Percentiles rank a stretch among this genome's conserved stretches.
Evolutionary conservation across 2,888 invertebrate species (phyloP).

Genomic region (Pollenia angustigena): DNA sequence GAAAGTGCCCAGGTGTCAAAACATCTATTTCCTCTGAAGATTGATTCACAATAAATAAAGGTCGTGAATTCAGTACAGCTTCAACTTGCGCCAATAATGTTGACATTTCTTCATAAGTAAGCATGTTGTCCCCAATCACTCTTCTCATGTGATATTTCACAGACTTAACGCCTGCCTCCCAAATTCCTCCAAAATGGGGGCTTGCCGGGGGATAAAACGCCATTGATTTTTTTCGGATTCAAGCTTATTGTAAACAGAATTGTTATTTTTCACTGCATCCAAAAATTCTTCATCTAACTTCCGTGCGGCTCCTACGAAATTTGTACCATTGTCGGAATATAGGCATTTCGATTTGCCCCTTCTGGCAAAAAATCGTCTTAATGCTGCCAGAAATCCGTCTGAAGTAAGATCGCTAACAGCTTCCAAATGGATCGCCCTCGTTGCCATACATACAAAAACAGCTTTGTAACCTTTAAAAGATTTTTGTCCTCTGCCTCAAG

Average conservation of each 20-base stretch:
- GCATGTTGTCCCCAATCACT: not conserved
- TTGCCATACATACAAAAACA: not conserved
- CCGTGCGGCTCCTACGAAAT: not conserved
- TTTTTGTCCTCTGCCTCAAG: not conserved
- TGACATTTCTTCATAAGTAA: not conserved
- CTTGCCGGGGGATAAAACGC: not conserved
- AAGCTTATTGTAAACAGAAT: not conserved
- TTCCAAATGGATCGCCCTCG: not conserved
- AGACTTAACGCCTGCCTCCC: not conserved
- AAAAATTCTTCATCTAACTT: not conserved
- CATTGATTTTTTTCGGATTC: not conserved
- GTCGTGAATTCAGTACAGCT: no score
- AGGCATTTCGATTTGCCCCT: not conserved
- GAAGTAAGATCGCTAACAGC: not conserved
- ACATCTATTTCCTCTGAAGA: not conserved
- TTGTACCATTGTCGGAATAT: not conserved
- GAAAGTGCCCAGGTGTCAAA: not conserved
- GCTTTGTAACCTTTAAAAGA: not conserved
- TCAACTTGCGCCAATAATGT: not conserved
- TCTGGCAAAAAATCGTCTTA: not conserved
- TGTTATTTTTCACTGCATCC: not conserved
- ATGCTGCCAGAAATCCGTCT: not conserved
- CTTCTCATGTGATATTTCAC: conserved; percentile 1
- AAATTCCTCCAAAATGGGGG: not conserved
- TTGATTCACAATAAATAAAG: no score